Base-by-base conservation (phyloP, 23 tunicate genomes). In the Phallusia fumigata region DNA sequence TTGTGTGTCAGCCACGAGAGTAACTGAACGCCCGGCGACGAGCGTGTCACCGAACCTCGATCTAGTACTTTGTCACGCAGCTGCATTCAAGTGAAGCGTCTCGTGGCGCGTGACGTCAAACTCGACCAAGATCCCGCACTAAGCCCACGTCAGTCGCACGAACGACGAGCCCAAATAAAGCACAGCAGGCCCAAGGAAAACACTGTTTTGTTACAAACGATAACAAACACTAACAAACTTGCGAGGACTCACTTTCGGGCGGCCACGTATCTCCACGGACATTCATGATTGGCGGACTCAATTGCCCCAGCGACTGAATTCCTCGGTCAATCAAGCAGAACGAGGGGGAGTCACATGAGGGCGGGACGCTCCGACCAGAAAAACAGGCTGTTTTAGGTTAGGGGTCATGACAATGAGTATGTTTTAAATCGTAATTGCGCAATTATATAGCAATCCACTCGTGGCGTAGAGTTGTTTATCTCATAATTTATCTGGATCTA, bases 101-200 rank as follows among this genome's bases (percentile, higher is more conserved):
- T 58, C 69, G 69, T 58, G 69, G 69, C 69, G 69, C 69, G 69
- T 58, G 69, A 58, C 69, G 69, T 58, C 69, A 58, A 58, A 58
- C 69, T 58, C 69, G 69, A 1, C 11, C 69, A 6, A 58, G 69
- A 3, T 58, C 28, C 28, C 28, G 69, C 69, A 58, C 69, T 13
- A 24, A 58, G 13, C 28, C 69, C 69, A 58, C 69, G 69, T 58
- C 69, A 58, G 69, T 24, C 28, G 69, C 69, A 58, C 69, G 69
- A 58, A 58, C 28, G 69, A 24, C 47, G 69, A 22, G 16, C 3
- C 16, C 69, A 58, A 58, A 58, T 58, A 58, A 58, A 58, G 69
- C 69, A 24, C 69, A 58, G 69, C 69, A 16, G 28, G 69, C 69
- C 47, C 47, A 40, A 40, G 47, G n/a, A 40, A 40, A 40, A 40